Evolutionary conservation across 2,113 vertebrate species (phyloP), one percentile per base, ranked within the genome.

Genomic region (Phycodurus eques): DNA sequence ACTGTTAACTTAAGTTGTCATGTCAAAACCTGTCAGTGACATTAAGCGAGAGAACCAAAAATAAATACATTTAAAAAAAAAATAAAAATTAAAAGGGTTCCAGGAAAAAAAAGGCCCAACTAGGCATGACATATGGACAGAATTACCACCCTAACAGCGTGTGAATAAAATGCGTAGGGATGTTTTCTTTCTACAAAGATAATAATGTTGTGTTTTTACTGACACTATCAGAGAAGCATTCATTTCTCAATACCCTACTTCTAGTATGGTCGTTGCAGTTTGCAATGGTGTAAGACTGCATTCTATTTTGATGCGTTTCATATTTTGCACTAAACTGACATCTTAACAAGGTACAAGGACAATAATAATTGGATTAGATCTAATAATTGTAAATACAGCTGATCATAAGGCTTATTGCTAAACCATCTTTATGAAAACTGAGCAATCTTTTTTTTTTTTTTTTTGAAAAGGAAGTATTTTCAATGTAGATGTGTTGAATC

Each of bases 1-100:
- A 92, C 91, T 87, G 92, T 88, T 92, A 90, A 93, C 81, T 92
- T 93, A 87, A 92, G 92, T 94, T 94, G 93, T 88, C 87, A 87
- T 86, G 88, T 88, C 89, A 88, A 90, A 94, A 93, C 91, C 86
- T 92, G 92, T 92, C 92, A 94, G 84, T 93, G 92, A 92, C 91
- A 94, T 95, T 95, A 94, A 92, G 89, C 90, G 86, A 70, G 80
- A 85, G 84, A 86, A 9, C 5, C 15, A 46, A 27, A 47, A 22
- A n/a, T 10, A 68, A 42, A 19, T 11, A 8, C 14, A 39, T 14
- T 15, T 12, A 39, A 94, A 80, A 87, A 85, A 85, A 68, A 77
- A 80, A 33, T 81, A 87, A 85, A 87, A 79, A 90, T 89, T 90
- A 85, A 89, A 91, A 87, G 81, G 64, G 74, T 81, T 65, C 56